These are phyloP conservation scores for Oscheius myriophilus DNA, from an alignment of 2,888 invertebrate species.

Conservation along the genomic window DNA sequence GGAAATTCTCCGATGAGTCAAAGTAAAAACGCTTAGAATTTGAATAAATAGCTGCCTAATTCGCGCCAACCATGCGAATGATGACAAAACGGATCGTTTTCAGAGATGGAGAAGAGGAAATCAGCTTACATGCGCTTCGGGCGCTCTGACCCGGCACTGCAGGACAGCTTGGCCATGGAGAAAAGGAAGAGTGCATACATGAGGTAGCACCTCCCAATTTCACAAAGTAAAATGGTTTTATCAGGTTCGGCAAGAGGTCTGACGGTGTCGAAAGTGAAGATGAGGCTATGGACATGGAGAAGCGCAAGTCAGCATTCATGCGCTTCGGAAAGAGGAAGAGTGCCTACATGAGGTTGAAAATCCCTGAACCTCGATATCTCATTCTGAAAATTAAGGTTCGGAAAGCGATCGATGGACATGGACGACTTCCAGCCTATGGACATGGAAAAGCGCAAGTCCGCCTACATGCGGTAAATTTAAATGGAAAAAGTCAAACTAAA, in stretches of 20 bases:
- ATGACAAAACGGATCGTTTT: slow-evolving; percentile 9
- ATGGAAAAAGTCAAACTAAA: slow-evolving; percentile 1
- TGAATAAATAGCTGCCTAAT: background rate
- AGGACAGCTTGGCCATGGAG: slow-evolving; percentile 41
- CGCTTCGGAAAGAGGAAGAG: slow-evolving; percentile 52
- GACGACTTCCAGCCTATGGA: slow-evolving; percentile 43
- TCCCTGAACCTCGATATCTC: background rate
- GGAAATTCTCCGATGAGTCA: too few relatives aligned
- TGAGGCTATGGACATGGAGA: slow-evolving; percentile 47
- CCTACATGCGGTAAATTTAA: slow-evolving; percentile 36
- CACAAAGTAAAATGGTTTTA: slow-evolving; percentile 3
- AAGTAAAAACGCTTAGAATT: background rate
- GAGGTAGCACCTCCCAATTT: slow-evolving; percentile 24
- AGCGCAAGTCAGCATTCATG: slow-evolving; percentile 31
- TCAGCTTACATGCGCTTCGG: slow-evolving; percentile 65
- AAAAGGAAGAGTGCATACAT: slow-evolving; percentile 59
- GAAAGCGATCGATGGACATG: slow-evolving; percentile 52
- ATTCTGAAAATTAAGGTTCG: slow-evolving; percentile 47
- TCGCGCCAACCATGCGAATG: background rate
- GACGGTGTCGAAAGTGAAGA: slow-evolving; percentile 36
- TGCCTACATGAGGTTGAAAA: slow-evolving; percentile 59
- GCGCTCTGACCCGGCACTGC: slow-evolving; percentile 45
- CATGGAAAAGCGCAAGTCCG: slow-evolving; percentile 46
- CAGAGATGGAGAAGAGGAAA: slow-evolving; percentile 61
- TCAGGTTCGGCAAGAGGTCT: slow-evolving; percentile 59